Evolutionary conservation across 2,888 invertebrate species (phyloP).

Genomic region (Lasioglossum morio): DNA sequence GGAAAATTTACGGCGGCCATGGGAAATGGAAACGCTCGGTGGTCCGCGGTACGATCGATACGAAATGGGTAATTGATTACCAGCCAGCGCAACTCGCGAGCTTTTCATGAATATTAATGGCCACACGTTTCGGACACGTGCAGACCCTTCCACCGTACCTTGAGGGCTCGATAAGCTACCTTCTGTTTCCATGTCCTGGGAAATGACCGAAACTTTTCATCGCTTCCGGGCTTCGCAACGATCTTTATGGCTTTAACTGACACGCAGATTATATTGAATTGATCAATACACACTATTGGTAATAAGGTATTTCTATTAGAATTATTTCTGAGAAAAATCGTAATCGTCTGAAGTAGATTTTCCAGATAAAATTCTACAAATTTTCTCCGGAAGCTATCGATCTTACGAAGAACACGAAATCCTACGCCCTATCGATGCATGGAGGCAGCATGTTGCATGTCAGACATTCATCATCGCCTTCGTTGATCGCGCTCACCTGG

Average conservation of each 20-base stretch:
- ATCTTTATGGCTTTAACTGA: background rate
- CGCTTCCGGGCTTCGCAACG: background rate
- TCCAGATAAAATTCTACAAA: background rate
- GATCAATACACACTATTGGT: too few species aligned
- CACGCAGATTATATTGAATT: too few species aligned
- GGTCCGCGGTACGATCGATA: slow-evolving; percentile 41
- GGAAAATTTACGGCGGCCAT: slow-evolving; percentile 42
- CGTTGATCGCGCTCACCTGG: background rate
- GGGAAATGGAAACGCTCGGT: slow-evolving; percentile 49
- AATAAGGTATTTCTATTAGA: background rate
- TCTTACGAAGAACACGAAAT: background rate
- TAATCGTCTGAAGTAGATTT: too few species aligned
- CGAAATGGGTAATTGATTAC: slow-evolving; percentile 38
- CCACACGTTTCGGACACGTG: background rate
- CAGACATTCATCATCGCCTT: background rate
- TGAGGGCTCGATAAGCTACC: background rate
- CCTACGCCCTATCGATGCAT: background rate
- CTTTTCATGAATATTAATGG: background rate
- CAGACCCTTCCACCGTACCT: background rate
- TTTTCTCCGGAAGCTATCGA: background rate
- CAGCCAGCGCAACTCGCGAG: background rate
- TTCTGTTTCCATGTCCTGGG: background rate
- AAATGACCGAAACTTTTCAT: background rate
- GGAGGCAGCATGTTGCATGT: background rate
- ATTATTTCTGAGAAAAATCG: background rate